phyloP scores from a whole-genome alignment of 2,113 vertebrate species.

The Peromyscus maniculatus region DNA sequence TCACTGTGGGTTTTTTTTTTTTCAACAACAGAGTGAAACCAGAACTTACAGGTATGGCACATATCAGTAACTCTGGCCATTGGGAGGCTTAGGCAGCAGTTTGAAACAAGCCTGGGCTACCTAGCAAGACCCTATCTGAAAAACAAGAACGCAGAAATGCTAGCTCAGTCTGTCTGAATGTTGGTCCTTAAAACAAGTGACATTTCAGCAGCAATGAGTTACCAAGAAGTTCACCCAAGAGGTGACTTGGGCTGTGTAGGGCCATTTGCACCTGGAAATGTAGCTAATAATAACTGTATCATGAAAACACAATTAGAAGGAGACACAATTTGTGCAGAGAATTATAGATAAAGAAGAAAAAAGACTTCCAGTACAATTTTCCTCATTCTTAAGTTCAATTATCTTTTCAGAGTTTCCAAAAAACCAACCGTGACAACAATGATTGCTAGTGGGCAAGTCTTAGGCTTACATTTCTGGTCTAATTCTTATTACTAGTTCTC shows the following conservation, averaged over 20 bases:
- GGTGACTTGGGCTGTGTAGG: not conserved
- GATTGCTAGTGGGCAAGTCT: not conserved
- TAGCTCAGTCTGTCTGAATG: not conserved
- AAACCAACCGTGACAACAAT: not conserved
- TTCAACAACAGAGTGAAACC: not conserved
- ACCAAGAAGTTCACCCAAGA: not conserved
- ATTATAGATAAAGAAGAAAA: not conserved
- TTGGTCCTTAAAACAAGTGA: not conserved
- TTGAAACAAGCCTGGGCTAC: not conserved
- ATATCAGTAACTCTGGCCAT: not conserved
- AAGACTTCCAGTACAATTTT: not conserved
- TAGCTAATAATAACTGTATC: not conserved
- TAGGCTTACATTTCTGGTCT: not conserved
- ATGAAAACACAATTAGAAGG: not conserved
- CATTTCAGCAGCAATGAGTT: not conserved
- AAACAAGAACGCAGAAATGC: not conserved
- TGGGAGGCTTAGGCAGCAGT: not conserved
- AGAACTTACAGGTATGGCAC: not conserved
- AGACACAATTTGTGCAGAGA: not conserved
- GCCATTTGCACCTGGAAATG: not conserved
- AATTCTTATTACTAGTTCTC: not conserved
- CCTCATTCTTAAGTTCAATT: not conserved
- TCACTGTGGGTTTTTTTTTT: not conserved
- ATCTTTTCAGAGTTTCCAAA: constrained; percentile 22
- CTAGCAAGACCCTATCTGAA: not conserved